Base-by-base conservation (phyloP, 53 echinoderm and acorn worm genomes). In the Apostichopus leukothele region DNA sequence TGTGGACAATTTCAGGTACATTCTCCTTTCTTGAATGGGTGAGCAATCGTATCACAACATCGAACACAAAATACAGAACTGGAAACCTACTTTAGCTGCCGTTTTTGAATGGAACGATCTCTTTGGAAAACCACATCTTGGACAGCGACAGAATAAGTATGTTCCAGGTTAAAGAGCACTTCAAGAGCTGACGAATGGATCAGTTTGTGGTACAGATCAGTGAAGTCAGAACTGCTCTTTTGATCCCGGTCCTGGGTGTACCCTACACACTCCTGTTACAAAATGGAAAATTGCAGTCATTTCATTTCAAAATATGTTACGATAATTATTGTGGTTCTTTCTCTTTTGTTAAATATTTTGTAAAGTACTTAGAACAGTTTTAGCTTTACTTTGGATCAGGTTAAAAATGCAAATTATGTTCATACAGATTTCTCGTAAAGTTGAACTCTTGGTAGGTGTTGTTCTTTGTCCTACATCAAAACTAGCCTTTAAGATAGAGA, bases 161-260 rank as follows among this genome's bases (percentile, higher is more conserved):
- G 97, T 74, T 97, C 97, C 80, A 97, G 88, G 83, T 95, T 92
- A 71, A 97, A 95, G 50, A 97, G 90, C 5, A 92, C 93, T 71
- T 97, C 95, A 60, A 97, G 84, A 5, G 95, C 93, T 57, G 93
- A 90, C 8, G 97, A 97, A 86, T 97, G 97, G 89, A 97, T 97
- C 9, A 97, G 93, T 52, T 91, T 90, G 86, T 97, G 97, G 79
- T 95, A 97, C 22, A 95, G 75, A 54, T 95, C 97, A 10, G 93
- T 95, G 83, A 97, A 95, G 54, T 92, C 89, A 5, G 89, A 91
- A 63, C 93, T 93, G 20, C 89, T 89, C 67, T 95, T 93, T 76
- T 92, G 91, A 61, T 90, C 91, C 57, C 77, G 88, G 53, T 97
- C 95, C 60, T 93, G 95, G 16, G 95, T 91, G 83, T 95, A 91